Conservation (phyloP, 2,113 vertebrate species). For the Riparia riparia region DNA sequence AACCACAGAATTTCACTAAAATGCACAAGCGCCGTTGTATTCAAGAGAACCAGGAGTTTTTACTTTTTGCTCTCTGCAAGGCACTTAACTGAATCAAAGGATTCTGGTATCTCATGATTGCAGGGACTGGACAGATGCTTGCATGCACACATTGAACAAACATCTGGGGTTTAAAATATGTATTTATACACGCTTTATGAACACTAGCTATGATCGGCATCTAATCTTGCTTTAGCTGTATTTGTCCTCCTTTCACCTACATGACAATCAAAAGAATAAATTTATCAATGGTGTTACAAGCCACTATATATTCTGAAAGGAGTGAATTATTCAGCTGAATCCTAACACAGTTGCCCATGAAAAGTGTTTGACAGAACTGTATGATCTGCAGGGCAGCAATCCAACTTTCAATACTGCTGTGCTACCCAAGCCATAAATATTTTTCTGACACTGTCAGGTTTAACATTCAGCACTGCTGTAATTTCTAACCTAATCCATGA, state of each 20-base stretch:
- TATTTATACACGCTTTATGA: neutral
- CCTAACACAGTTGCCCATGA: neutral
- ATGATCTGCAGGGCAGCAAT: conserved; percentile 15
- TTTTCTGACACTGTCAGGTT: conserved; percentile 5
- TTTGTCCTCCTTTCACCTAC: neutral
- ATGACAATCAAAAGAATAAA: neutral
- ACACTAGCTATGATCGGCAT: neutral
- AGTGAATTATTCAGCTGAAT: neutral
- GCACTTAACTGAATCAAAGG: neutral
- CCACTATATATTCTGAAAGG: neutral
- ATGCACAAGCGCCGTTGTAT: neutral
- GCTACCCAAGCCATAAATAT: neutral
- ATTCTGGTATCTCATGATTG: neutral
- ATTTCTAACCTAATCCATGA: conserved; percentile 27
- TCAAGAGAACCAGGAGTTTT: neutral
- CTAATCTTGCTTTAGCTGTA: neutral
- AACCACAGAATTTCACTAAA: neutral
- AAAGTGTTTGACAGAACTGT: neutral
- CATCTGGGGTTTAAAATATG: neutral
- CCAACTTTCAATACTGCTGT: conserved; percentile 16
- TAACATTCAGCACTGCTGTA: neutral
- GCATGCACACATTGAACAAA: neutral
- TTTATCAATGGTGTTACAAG: neutral
- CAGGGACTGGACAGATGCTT: neutral
- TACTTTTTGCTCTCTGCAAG: neutral